Evolutionary conservation across 2,113 vertebrate genomes (phyloP), one percentile per base, ranked within the genome.

Genomic region (Rhynchopsitta pachyrhyncha): DNA sequence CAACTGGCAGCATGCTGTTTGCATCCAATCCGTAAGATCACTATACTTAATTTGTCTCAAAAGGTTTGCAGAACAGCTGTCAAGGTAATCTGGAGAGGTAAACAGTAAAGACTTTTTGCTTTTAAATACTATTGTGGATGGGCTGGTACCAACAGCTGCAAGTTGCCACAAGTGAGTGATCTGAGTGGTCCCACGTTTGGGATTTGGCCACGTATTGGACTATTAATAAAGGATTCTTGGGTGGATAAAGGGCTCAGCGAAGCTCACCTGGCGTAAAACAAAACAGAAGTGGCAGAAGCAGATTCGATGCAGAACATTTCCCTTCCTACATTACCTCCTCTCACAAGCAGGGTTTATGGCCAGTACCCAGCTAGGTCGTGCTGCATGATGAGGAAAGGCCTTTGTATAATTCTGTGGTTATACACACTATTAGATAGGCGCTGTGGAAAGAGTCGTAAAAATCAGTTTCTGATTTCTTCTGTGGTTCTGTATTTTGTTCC

Each of bases 361-460:
- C 69, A 0, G 0, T 33, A 6, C 37, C 73, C 20, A 44, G 19
- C 31, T 86, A 46, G 24, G 49, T 66, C 1, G 0, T 1, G 1
- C 24, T 59, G 50, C 18, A 1, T 13, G 50, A 60, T 10, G 1
- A 64, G 22, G 25, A 64, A 76, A 78, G 17, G 16, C 4, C 14
- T 73, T 57, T 42, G 17, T 29, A 59, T 23, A 83, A 55, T 66
- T 77, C 76, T 70, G 10, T 52, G 46, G 11, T 31, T 83, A 28
- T 44, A 55, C 60, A 28, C 47, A 17, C 13, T 33, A 17, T 31
- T 17, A 24, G 25, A 41, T 14, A 0, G 1, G 22, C 19, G 41
- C 15, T 3, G 1, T 47, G 13, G 25, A 59, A 82, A 78, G 12
- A 77, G 18, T 29, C 37, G 31, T 13, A 62, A 76, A 83, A 89